Conservation (phyloP, 2,113 vertebrate species). For the Junco hyemalis region DNA sequence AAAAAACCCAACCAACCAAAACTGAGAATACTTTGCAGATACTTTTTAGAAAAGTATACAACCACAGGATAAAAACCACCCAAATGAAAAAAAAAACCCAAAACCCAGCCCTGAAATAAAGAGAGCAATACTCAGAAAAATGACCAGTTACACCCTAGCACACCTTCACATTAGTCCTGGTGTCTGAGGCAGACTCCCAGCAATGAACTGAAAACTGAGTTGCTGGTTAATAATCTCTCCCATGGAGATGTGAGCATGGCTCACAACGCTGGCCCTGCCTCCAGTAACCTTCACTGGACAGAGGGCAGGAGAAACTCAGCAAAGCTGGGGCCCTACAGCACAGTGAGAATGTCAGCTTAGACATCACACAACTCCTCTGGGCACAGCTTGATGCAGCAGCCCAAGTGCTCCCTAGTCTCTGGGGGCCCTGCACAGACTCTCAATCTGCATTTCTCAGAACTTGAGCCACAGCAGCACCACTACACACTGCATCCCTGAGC, state of each 20-base stretch:
- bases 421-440: neutral
- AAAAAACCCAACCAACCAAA: neutral
- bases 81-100: neutral
- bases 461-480: neutral
- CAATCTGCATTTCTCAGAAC: neutral
- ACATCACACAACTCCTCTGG: neutral
- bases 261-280: neutral
- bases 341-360: neutral
- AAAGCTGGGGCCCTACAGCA: neutral
- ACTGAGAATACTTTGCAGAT: neutral
- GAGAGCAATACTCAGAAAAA: neutral
- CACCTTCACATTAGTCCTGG: neutral
- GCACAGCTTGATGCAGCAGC: neutral
- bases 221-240: neutral
- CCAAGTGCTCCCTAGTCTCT: neutral
- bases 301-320: neutral
- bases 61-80: neutral
- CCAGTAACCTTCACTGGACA: neutral
- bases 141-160: neutral
- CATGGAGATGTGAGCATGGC: fast-evolving
- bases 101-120: neutral
- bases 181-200: neutral
- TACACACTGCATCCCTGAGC: neutral
- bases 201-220: neutral
- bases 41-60: neutral